phyloP scores from a whole-genome alignment of 1,140 invertebrate genomes.

The Lysiphlebus fabarum region DNA sequence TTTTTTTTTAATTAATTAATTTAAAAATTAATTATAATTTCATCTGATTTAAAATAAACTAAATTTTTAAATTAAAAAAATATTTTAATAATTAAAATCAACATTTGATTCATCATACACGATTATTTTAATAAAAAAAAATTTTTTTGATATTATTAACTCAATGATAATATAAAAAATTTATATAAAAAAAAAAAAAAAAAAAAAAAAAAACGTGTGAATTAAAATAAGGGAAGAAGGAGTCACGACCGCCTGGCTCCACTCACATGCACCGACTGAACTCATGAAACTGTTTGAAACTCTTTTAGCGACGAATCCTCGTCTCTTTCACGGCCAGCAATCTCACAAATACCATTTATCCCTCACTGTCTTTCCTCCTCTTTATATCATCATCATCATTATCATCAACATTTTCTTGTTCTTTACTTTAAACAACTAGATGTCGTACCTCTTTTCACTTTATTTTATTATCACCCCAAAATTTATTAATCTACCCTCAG shows the following conservation, averaged over 20 bases:
- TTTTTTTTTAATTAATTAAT: too few relatives aligned
- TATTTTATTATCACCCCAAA: background rate
- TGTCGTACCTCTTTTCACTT: background rate
- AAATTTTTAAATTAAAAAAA: too few relatives aligned
- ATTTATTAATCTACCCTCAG: too few relatives aligned
- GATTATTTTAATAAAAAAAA: too few relatives aligned
- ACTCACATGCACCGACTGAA: conserved; percentile 27
- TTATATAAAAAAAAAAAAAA: too few relatives aligned
- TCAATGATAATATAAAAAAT: too few relatives aligned
- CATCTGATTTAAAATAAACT: too few relatives aligned
- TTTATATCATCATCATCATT: background rate
- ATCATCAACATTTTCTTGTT: background rate
- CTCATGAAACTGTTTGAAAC: background rate
- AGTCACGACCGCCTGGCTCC: conserved; percentile 24
- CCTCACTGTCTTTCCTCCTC: background rate
- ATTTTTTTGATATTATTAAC: too few relatives aligned
- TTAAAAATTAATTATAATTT: too few relatives aligned
- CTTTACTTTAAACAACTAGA: too few relatives aligned
- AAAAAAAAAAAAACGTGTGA: background rate
- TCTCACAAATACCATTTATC: conserved; percentile 19
- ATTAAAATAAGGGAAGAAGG: conserved; percentile 14
- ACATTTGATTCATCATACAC: too few relatives aligned
- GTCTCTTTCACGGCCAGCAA: conserved; percentile 14
- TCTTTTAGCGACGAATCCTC: conserved; percentile 17
- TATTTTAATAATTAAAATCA: too few relatives aligned